These are phyloP conservation scores for Zygothrica quintamaculata DNA, from an alignment of 2,888 invertebrate species.

Conservation along the genomic window DNA sequence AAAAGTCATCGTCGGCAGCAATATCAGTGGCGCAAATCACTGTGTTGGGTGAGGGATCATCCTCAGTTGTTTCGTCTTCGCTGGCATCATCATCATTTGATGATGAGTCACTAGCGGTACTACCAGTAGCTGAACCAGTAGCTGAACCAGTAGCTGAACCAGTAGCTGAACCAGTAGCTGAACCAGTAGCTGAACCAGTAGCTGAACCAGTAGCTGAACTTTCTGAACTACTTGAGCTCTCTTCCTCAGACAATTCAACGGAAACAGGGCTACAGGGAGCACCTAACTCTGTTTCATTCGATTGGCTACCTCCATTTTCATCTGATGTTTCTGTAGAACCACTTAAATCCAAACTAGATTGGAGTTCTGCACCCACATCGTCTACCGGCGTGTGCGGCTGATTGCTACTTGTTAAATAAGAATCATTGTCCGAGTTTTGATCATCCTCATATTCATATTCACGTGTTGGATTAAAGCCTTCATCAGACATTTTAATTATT, in stretches of 20 bases:
- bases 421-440: neutral
- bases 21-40: conserved; percentile 38
- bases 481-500: conserved; percentile 26
- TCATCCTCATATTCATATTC: conserved; percentile 8
- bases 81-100: neutral
- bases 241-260: too few species aligned
- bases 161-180: too few species aligned
- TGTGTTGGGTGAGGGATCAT: conserved; percentile 53
- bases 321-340: conserved; percentile 48
- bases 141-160: too few species aligned
- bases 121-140: neutral
- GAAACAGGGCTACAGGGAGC: conserved; percentile 30
- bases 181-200: too few species aligned
- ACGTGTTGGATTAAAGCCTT: conserved; percentile 8
- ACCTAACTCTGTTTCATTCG: conserved; percentile 16
- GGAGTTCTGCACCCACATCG: conserved; percentile 41
- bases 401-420: neutral
- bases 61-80: conserved; percentile 35
- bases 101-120: conserved; percentile 6
- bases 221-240: too few species aligned
- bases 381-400: conserved; percentile 45
- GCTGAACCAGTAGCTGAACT: too few species aligned
- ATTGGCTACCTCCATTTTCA: conserved; percentile 6
- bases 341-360: conserved; percentile 44
- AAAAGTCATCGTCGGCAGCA: too few species aligned